Conservation (phyloP, 2,113 vertebrate species). For the Lathamus discolor region DNA sequence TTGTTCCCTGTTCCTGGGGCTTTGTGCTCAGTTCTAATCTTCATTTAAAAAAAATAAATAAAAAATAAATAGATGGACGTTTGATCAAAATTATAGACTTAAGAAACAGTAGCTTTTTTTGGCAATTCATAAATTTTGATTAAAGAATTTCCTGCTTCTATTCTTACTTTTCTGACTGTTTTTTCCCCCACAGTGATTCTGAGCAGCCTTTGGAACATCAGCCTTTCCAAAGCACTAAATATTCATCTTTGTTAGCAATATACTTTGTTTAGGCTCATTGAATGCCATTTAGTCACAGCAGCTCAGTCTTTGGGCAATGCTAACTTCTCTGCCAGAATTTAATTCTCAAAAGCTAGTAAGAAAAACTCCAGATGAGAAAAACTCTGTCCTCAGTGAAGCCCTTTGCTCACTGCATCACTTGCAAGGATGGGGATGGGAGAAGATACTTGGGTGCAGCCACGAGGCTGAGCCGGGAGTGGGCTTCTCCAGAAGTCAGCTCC, state of each 20-base stretch:
- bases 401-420: rapidly evolving
- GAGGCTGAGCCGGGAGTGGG: not conserved
- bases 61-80: not conserved
- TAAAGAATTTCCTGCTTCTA: not conserved
- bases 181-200: not conserved
- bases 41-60: not conserved
- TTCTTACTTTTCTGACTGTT: not conserved
- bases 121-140: not conserved
- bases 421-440: not conserved
- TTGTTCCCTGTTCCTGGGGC: not conserved
- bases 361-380: not conserved
- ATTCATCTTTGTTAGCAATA: not conserved
- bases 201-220: not conserved
- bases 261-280: not conserved
- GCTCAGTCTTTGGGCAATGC: not conserved
- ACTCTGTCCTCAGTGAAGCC: not conserved
- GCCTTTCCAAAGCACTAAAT: not conserved
- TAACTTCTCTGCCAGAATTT: not conserved
- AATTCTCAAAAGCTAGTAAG: not conserved
- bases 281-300: not conserved
- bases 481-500: not conserved
- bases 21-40: not conserved
- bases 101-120: not conserved
- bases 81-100: not conserved
- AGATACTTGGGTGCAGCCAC: not conserved